Evolutionary conservation across 2,888 invertebrate species (phyloP), one percentile per base, ranked within the genome.

Genomic region (Drosophila rubida): DNA sequence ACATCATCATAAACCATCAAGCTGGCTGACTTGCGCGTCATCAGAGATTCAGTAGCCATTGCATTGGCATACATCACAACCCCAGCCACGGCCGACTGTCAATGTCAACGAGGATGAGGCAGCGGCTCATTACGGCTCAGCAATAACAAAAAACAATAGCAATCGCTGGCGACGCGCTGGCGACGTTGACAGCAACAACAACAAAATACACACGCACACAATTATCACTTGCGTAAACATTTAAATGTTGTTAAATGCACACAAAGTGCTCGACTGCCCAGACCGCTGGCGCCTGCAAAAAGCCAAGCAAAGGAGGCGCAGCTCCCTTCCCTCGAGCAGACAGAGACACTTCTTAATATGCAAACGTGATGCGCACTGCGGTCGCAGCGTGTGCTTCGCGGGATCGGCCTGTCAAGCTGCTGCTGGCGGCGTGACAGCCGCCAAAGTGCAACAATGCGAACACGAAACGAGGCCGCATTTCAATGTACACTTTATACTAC

Each of bases 221-320:
- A 84, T 88, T 84, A 82, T 80, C 84, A 85, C 88, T 83, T 85
- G 84, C 67, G 80, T 75, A 88, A 88, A 85, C 84, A 88, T 82
- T 73, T 67, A 75, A 79, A 75, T 87, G 84, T 75, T 87, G 78
- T 78, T 72, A 72, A 84, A 72, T 72, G 63, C 59, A 51, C 25
- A 6, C 25, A 74, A 50, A 59, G 59, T 71, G 69, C 62, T 60
- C 41, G 51, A 58, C 49, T 55, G 50, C 19, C 13, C 75, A 81
- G 74, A 75, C 69, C 53, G 51, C 39, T 84, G 85, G 81, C 87
- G 87, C 87, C 87, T 71, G 64, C 42, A 14, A 48, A 49, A 32
- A 25, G 25, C 25, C 61, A 64, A 67, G 61, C 16, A 60, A 23
- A 13, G 41, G 13, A 30, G 41, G n/a, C n/a, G 23, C 8, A 55